phyloP scores from a whole-genome alignment of 2,888 invertebrate genomes.

The Selenia dentaria region DNA sequence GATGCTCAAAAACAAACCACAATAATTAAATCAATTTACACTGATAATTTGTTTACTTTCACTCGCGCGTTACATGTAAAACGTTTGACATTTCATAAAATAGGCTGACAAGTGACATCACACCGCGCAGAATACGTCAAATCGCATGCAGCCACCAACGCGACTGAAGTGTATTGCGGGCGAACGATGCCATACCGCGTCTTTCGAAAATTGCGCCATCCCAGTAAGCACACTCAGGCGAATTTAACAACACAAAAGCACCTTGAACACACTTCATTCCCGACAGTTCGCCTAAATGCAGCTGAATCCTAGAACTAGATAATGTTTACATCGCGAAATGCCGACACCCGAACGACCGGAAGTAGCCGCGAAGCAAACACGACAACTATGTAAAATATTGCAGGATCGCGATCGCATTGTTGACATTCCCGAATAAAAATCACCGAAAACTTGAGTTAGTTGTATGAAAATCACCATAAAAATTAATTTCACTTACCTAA shows the following conservation, averaged over 20 bases:
- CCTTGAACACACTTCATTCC: conserved; percentile 82
- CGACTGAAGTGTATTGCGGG: conserved; percentile 85
- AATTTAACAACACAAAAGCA: conserved; percentile 83
- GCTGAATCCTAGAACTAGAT: conserved; percentile 77
- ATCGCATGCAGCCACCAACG: conserved; percentile 84
- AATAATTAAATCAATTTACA: conserved; percentile 70
- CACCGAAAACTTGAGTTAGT: conserved; percentile 83
- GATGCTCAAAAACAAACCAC: conserved; percentile 62
- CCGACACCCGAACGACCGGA: conserved; percentile 83
- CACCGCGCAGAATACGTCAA: conserved; percentile 83
- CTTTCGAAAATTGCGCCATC: conserved; percentile 86
- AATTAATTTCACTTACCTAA: conserved; percentile 89
- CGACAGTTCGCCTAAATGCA: conserved; percentile 73
- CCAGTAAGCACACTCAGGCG: conserved; percentile 82
- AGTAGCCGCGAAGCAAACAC: conserved; percentile 87
- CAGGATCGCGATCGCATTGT: conserved; percentile 90
- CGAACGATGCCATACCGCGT: conserved; percentile 84
- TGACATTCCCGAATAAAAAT: conserved; percentile 89
- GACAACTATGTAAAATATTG: conserved; percentile 92
- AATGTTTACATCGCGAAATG: conserved; percentile 84
- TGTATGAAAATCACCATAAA: conserved; percentile 86
- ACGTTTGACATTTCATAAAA: conserved; percentile 82
- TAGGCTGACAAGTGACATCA: conserved; percentile 83
- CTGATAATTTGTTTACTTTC: conserved; percentile 79
- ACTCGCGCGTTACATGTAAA: conserved; percentile 77